Conservation (phyloP, 2,797 vertebrate genomes). For the Otolemur crassicaudatus region DNA sequence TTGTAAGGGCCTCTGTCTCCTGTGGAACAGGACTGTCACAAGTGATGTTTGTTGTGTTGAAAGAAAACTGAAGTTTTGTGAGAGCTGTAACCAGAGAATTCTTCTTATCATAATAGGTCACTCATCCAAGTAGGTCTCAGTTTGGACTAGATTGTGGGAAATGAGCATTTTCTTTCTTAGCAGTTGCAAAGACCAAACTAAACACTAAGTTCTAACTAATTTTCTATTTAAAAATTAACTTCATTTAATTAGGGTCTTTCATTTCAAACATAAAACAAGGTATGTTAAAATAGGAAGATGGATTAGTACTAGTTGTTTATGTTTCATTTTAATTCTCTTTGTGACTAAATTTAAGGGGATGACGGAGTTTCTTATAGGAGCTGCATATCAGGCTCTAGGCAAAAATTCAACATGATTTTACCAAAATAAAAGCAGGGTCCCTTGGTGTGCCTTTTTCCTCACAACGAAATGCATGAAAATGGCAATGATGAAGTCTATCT, state of each 20-base stretch:
- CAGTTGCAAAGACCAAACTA: slow-evolving; percentile 15
- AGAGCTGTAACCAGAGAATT: slow-evolving; percentile 81
- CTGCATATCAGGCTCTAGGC: not conserved
- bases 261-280: slow-evolving; percentile 8
- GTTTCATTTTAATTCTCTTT: slow-evolving; percentile 45
- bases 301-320: not conserved
- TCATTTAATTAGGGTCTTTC: slow-evolving; percentile 12
- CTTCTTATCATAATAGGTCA: slow-evolving; percentile 78
- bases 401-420: slow-evolving; percentile 4
- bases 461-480: not conserved
- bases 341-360: slow-evolving; percentile 15
- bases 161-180: slow-evolving; percentile 57
- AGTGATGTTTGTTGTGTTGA: slow-evolving; percentile 68
- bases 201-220: slow-evolving; percentile 40
- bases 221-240: slow-evolving; percentile 32
- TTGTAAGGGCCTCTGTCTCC: slow-evolving; percentile 67
- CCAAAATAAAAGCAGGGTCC: not conserved
- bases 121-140: slow-evolving; percentile 76
- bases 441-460: not conserved
- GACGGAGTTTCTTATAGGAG: not conserved
- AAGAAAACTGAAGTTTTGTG: slow-evolving; percentile 81
- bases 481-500: not conserved
- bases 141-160: slow-evolving; percentile 75
- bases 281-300: slow-evolving; percentile 3
- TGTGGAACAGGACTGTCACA: slow-evolving; percentile 61